These are phyloP conservation scores for Danio kyathit DNA, from an alignment of 2,797 vertebrate genomes.

Conservation along the genomic window DNA sequence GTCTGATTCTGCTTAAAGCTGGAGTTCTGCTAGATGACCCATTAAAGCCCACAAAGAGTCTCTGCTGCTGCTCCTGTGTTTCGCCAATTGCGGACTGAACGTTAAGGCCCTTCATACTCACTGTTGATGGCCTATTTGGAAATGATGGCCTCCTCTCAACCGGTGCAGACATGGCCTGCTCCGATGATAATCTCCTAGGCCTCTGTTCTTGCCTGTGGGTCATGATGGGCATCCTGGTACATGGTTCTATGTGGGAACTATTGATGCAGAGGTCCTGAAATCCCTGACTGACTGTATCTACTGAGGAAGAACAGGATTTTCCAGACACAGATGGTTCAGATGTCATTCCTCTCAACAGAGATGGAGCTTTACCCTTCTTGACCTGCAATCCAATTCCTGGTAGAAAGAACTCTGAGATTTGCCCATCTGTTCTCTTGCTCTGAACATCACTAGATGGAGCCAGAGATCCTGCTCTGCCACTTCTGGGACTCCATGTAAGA, in stretches of 20 bases:
- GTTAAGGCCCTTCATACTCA: constrained; percentile 14
- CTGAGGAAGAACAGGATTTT: constrained; percentile 15
- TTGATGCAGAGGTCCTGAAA: constrained; percentile 57
- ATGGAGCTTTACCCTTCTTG: constrained; percentile 44
- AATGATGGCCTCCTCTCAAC: background rate
- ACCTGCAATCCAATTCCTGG: constrained; percentile 71
- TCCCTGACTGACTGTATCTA: constrained; percentile 53
- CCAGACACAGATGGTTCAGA: constrained; percentile 38
- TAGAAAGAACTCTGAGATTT: constrained; percentile 69
- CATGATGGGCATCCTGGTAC: background rate
- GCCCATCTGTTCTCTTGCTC: constrained; percentile 53
- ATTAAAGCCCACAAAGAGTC: constrained; percentile 32
- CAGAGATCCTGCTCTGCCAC: constrained; percentile 49
- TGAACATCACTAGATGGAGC: constrained; percentile 40
- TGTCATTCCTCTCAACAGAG: constrained; percentile 46
- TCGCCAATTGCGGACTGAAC: constrained; percentile 3
- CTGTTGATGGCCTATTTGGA: background rate
- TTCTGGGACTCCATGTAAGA: constrained; percentile 63
- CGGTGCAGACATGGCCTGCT: background rate
- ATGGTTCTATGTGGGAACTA: background rate
- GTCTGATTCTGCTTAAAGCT: background rate
- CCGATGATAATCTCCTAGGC: constrained; percentile 1
- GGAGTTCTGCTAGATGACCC: background rate
- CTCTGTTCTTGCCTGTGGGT: background rate
- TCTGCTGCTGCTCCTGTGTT: constrained; percentile 12